Percentiles rank a stretch among this genome's conserved stretches.
Evolutionary conservation across 2,797 vertebrate species (phyloP).

Genomic region (Aselliscus stoliczkanus): DNA sequence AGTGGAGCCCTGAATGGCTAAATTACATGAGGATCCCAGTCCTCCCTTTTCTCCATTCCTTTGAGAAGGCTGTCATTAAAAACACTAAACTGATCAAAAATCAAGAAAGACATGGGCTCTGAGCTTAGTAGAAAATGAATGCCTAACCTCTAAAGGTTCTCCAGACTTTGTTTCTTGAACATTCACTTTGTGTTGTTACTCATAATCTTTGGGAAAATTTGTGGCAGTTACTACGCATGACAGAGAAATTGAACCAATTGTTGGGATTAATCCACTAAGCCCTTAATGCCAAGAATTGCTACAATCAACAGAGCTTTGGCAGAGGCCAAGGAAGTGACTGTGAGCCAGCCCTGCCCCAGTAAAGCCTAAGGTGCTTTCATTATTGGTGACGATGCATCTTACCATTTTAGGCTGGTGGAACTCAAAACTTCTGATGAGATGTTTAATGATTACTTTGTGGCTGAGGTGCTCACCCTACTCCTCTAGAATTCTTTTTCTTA

Average conservation of each 20-base stretch:
- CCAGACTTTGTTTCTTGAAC: neutral
- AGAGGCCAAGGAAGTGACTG: neutral
- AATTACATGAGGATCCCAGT: neutral
- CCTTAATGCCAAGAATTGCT: neutral
- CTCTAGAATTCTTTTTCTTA: neutral
- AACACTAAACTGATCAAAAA: neutral
- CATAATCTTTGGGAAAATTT: neutral
- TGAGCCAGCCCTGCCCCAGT: neutral
- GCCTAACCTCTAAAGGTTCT: neutral
- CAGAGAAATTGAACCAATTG: neutral
- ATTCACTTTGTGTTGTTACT: neutral
- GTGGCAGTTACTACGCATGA: neutral
- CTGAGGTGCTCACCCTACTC: neutral
- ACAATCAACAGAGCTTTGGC: neutral
- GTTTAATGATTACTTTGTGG: neutral
- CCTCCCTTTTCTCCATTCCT: neutral
- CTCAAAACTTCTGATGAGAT: neutral
- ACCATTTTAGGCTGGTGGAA: neutral
- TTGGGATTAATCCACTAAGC: neutral
- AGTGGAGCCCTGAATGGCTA: neutral
- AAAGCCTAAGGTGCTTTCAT: neutral
- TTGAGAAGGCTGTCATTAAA: neutral
- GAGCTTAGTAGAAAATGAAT: neutral
- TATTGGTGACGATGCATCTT: neutral
- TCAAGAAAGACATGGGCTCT: neutral